Conservation (phyloP, 1,140 invertebrate species). For the Aphaenogaster floridana region DNA sequence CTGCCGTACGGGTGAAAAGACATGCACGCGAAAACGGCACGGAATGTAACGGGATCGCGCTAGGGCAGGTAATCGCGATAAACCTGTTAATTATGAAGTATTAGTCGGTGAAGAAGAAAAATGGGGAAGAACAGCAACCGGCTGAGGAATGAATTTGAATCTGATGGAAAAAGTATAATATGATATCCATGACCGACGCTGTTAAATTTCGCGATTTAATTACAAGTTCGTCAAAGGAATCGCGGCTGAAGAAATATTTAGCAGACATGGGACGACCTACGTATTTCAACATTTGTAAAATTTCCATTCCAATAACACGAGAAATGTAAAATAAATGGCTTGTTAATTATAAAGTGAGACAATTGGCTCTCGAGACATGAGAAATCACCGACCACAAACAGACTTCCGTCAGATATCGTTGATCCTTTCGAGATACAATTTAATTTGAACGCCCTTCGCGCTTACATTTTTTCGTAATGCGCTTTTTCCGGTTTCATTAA, state of each 20-base stretch:
- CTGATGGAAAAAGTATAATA: neutral
- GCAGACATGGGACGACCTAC: neutral
- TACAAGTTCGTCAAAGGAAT: neutral
- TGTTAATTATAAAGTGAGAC: conserved; percentile 47
- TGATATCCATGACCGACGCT: neutral
- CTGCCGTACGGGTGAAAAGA: conserved; percentile 16
- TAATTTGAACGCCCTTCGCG: conserved; percentile 45
- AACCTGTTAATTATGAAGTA: conserved; percentile 54
- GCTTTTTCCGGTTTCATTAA: conserved; percentile 52
- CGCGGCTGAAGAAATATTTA: neutral
- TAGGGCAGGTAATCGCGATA: conserved; percentile 42
- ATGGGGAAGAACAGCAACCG: too few relatives aligned
- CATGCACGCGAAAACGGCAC: conserved; percentile 55
- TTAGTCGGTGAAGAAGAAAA: conserved; percentile 21
- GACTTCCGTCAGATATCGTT: conserved; percentile 32
- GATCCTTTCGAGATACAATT: conserved; percentile 43
- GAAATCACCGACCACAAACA: conserved; percentile 31
- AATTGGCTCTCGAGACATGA: conserved; percentile 37
- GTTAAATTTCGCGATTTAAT: conserved; percentile 18
- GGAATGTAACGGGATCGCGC: conserved; percentile 31
- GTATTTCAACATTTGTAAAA: conserved; percentile 23
- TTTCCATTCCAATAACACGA: conserved; percentile 31
- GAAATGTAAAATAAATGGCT: conserved; percentile 23
- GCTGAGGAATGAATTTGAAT: neutral
- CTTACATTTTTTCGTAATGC: conserved; percentile 39